Evolutionary conservation across 2,797 vertebrate species (phyloP), one percentile per base, ranked within the genome.

Genomic region (Arctocebus calabarensis): DNA sequence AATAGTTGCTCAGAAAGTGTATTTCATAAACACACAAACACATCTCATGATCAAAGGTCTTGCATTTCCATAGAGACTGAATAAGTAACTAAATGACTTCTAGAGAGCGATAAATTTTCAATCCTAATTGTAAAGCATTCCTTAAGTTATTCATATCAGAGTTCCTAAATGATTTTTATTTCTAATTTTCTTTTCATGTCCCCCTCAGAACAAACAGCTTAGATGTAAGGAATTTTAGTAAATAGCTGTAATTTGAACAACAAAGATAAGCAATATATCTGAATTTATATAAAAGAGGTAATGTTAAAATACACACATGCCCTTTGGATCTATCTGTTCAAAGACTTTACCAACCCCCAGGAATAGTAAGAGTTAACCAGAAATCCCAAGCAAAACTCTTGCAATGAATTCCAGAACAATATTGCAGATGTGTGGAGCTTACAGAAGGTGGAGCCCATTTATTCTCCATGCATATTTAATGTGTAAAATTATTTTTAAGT

Each of bases 341-440:
- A 84, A 94, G 43, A 94, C 90, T 94, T 92, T 48, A 34, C 59
- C 93, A 4, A 43, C 88, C 25, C 25, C 75, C 68, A 52, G 97
- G 98, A 90, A 96, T 43, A 19, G 88, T 64, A 98, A 96, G 97
- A 97, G 98, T 98, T 98, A 98, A 98, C 37, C 82, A 91, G 88
- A 87, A 77, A 90, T 96, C 91, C 96, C 94, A 96, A 11, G 88
- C 0, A 0, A 78, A 96, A 96, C 89, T 95, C 96, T 97, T 48
- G 74, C 96, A 29, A 66, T 20, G 90, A 96, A 94, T 94, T 48
- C 70, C 66, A 93, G 96, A 94, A 94, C 85, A 94, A 82, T 96
- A 84, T 89, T 98, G 96, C 98, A 98, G 97, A 95, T 97, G 93
- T 97, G 97, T 61, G 62, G 71, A 97, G 94, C 40, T 9, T 14